Evolutionary conservation across 2,113 vertebrate genomes (phyloP), one percentile per base, ranked within the genome.

Genomic region (Anseranas semipalmata): DNA sequence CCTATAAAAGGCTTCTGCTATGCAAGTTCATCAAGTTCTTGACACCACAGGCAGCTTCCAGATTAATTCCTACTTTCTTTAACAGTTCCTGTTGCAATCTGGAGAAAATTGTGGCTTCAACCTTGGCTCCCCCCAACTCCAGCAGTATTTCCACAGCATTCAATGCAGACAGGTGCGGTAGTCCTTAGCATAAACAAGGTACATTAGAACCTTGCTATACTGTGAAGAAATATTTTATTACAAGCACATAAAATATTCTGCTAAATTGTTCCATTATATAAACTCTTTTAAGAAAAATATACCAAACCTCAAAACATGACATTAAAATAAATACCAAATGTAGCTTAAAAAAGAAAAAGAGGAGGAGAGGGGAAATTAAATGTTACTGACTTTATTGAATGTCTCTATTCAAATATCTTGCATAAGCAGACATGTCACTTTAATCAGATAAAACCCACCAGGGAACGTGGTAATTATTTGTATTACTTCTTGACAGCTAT

Each of bases 391-490:
- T 93, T 90, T 89, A 94, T 90, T 96, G 86, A 93, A 95, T 92
- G 83, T 93, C 88, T 97, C 75, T 95, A 96, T 96, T 95, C 90
- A 96, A 94, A 95, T 92, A 89, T 56, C 93, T 96, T 96, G 80
- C 85, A 91, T 93, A 96, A 97, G 77, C 87, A 96, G 94, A 96
- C 91, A 89, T 96, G 95, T 93, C 97, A 97, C 75, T 97, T 96
- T 96, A 96, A 96, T 97, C 91, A 94, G 80, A 94, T 94, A 95
- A 97, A 95, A 89, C 37, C 87, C 95, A 97, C 84, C 73, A 92
- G 95, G 66, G 93, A 95, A 92, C 52, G 45, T 71, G 68, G 94
- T 94, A 96, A 96, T 97, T 97, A 90, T 96, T 97, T 97, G 92
- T 95, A 94, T 97, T 95, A 81, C 76, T 94, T 87, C 95, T 96